Evolutionary conservation across 37 sponge, comb jelly and placozoan species (phyloP).

Genomic region (Axinella damicornis): DNA sequence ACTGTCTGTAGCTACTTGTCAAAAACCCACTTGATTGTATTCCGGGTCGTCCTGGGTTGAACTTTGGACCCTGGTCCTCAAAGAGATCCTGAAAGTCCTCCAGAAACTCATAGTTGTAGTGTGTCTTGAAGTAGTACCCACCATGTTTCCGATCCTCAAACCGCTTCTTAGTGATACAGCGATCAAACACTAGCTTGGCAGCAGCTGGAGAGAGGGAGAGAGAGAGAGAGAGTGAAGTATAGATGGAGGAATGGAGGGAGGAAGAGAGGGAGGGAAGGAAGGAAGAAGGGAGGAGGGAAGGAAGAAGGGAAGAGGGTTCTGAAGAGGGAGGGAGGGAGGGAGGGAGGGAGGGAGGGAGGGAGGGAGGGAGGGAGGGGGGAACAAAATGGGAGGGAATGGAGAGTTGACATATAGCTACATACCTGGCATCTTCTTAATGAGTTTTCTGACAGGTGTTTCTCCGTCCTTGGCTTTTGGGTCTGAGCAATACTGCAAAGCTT

Average conservation of each 20-base stretch:
- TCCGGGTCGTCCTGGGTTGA: too few species aligned
- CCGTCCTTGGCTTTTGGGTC: neutral
- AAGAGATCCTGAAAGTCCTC: conserved; percentile 32
- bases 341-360: conserved; percentile 7
- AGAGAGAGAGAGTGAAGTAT: neutral
- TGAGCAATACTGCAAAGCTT: conserved; percentile 5
- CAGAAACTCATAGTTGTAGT: conserved; percentile 25
- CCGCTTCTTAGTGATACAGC: neutral
- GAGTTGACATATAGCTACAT: too few species aligned
- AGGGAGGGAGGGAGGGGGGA: too few species aligned
- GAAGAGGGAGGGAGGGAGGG: too few species aligned
- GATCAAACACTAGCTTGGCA: conserved; percentile 14
- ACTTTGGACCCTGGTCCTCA: neutral
- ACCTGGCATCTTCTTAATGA: conserved; percentile 29
- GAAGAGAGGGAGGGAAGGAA: neutral
- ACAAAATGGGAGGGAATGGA: too few species aligned
- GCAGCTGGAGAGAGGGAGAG: neutral
- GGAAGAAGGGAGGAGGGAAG: neutral
- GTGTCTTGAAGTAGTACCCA: neutral
- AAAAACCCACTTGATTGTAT: too few species aligned
- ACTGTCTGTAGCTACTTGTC: neutral
- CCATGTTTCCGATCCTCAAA: neutral
- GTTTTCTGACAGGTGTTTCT: conserved; percentile 1
- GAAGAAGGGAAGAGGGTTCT: too few species aligned
- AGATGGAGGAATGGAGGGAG: neutral